phyloP scores from a whole-genome alignment of 2,113 vertebrate species.

The Astur gentilis region DNA sequence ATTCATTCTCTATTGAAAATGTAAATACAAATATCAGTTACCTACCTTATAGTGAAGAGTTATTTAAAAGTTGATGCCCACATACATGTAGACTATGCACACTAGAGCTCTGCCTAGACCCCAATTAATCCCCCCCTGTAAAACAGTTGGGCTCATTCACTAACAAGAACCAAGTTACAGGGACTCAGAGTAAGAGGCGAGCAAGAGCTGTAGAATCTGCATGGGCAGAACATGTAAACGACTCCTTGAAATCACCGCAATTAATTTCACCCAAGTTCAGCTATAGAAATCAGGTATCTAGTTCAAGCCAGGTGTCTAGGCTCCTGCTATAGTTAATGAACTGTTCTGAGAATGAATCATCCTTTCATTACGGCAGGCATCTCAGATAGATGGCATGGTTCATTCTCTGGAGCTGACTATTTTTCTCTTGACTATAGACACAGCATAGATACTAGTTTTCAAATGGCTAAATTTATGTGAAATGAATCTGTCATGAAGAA shows the following conservation, averaged over 20 bases:
- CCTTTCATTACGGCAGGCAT: not conserved
- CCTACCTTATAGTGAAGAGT: not conserved
- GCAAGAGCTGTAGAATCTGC: not conserved
- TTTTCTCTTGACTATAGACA: not conserved
- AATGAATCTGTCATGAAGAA: not conserved
- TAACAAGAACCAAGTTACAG: not conserved
- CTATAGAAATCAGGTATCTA: not conserved
- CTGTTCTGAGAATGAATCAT: not conserved
- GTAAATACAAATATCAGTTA: not conserved
- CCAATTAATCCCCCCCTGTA: not conserved
- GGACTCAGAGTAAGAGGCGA: not conserved
- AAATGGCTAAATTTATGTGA: not conserved
- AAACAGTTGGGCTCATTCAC: not conserved
- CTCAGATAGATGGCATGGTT: not conserved
- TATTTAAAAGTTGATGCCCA: not conserved
- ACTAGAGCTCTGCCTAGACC: not conserved
- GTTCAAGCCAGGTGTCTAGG: not conserved
- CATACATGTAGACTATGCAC: not conserved
- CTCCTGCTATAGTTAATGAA: not conserved
- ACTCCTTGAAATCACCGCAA: not conserved
- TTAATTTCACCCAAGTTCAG: not conserved
- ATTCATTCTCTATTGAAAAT: not conserved
- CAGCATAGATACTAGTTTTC: not conserved
- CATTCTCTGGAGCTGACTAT: not conserved
- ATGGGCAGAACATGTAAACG: rapidly evolving